phyloP scores from a whole-genome alignment of 1,140 invertebrate genomes.

The Sycophila sp. region DNA sequence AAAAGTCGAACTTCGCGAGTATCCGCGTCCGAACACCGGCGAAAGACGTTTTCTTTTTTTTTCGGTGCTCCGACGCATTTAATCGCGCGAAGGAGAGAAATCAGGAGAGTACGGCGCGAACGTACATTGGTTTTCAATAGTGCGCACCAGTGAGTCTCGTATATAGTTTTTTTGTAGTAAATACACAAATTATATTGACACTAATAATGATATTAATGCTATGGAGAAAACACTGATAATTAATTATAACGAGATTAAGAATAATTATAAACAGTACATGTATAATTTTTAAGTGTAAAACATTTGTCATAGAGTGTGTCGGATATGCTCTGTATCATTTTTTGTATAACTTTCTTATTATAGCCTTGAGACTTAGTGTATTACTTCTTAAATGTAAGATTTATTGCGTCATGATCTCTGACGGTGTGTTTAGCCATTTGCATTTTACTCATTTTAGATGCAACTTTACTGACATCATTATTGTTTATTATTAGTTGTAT shows the following conservation, averaged over 20 bases:
- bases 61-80: not conserved
- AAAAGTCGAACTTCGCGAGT: constrained; percentile 14
- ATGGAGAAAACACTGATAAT: constrained; percentile 24
- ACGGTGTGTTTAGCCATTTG: not conserved
- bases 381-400: constrained; percentile 7
- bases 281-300: constrained; percentile 34
- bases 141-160: constrained; percentile 19
- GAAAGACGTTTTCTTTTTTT: not conserved
- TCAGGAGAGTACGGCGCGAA: not conserved
- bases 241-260: constrained; percentile 18
- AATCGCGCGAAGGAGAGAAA: not conserved
- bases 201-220: constrained; percentile 26
- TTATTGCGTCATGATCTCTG: not conserved
- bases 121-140: constrained; percentile 31
- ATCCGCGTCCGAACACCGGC: not conserved
- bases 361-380: not conserved
- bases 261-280: constrained; percentile 29
- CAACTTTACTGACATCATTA: constrained; percentile 1
- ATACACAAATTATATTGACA: constrained; percentile 27
- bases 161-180: constrained; percentile 24
- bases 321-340: constrained; percentile 23
- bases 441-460: not conserved
- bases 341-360: constrained; percentile 22
- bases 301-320: constrained; percentile 12
- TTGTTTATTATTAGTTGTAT: not conserved